phyloP scores from a whole-genome alignment of 2,888 invertebrate species.

The Helobdella robusta region DNA sequence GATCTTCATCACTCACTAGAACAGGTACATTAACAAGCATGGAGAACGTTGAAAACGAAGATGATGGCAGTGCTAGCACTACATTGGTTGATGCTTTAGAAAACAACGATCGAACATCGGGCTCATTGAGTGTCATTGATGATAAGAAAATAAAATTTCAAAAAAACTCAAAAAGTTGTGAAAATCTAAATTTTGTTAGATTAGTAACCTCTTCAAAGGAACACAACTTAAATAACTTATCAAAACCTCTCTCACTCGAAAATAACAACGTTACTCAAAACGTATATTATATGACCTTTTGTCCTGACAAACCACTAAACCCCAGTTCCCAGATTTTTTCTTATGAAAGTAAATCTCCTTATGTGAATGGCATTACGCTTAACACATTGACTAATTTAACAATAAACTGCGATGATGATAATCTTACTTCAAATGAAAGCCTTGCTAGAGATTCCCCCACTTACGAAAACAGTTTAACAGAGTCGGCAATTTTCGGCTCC shows the following conservation, averaged over 20 bases:
- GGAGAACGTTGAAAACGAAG: not conserved
- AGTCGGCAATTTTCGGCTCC: not conserved
- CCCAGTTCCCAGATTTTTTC: too few species aligned
- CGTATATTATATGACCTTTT: not conserved
- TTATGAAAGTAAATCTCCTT: too few species aligned
- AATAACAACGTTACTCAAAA: too few species aligned
- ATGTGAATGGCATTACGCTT: too few species aligned
- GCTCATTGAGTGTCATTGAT: not conserved
- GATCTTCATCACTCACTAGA: too few species aligned
- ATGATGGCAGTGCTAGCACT: not conserved
- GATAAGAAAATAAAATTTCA: too few species aligned
- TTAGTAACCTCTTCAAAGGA: not conserved
- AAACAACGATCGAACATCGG: not conserved
- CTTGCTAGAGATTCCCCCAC: not conserved
- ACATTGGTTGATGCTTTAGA: not conserved
- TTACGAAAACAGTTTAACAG: not conserved
- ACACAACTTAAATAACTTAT: not conserved
- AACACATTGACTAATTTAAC: not conserved
- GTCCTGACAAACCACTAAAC: not conserved
- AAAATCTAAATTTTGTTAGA: too few species aligned
- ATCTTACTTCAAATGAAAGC: not conserved
- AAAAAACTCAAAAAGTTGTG: slow-evolving; percentile 5
- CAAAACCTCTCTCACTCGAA: too few species aligned
- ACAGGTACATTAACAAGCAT: too few species aligned
- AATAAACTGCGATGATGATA: not conserved